phyloP scores from a whole-genome alignment of 2,888 invertebrate species.

The Mythimna impura region DNA sequence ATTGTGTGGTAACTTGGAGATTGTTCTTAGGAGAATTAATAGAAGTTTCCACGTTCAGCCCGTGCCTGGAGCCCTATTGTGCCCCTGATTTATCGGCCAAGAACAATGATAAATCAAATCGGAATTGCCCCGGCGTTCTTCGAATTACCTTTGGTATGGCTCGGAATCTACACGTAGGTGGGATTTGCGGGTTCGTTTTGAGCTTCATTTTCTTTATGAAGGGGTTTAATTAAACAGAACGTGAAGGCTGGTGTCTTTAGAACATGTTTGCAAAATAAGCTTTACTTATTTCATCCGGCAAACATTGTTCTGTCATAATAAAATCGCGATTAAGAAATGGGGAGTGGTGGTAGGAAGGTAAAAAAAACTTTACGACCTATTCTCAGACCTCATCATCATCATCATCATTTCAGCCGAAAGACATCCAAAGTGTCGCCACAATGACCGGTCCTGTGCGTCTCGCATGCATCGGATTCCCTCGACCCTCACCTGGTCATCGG shows the following conservation, averaged over 20 bases:
- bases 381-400: too few relatives aligned
- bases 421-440: too few relatives aligned
- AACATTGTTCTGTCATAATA: too few relatives aligned
- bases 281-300: not conserved
- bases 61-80: slow-evolving; percentile 85
- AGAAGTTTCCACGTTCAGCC: slow-evolving; percentile 82
- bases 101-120: slow-evolving; percentile 90
- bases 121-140: slow-evolving; percentile 84
- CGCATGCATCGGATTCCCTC: too few relatives aligned
- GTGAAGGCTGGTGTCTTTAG: not conserved
- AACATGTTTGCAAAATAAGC: not conserved
- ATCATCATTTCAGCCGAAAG: too few relatives aligned
- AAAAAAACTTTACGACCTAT: too few relatives aligned
- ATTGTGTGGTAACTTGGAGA: slow-evolving; percentile 84
- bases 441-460: too few relatives aligned
- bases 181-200: slow-evolving; percentile 46
- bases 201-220: slow-evolving; percentile 53
- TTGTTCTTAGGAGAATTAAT: slow-evolving; percentile 89
- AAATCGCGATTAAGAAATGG: too few relatives aligned
- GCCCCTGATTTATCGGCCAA: slow-evolving; percentile 88
- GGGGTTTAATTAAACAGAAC: slow-evolving; percentile 43
- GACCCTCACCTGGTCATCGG: too few relatives aligned
- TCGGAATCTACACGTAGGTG: slow-evolving; percentile 28
- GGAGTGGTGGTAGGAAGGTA: too few relatives aligned
- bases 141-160: slow-evolving; percentile 65